Percentiles rank a stretch among this genome's conserved stretches.
These are phyloP conservation scores for Melanostoma scalare DNA, from an alignment of 2,888 invertebrate genomes.

Conservation along the genomic window DNA sequence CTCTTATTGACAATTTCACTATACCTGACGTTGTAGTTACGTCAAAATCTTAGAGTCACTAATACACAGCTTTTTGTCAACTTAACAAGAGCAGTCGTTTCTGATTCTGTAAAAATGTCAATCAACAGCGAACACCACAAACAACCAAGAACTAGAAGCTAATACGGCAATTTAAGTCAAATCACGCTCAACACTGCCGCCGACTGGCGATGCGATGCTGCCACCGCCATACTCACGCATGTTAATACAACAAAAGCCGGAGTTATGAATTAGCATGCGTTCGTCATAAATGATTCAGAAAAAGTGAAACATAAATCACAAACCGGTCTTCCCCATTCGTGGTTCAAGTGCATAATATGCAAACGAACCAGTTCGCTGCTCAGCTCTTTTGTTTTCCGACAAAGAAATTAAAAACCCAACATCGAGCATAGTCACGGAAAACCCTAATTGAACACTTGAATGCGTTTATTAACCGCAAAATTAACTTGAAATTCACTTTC, in stretches of 20 bases:
- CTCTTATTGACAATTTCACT: too few species aligned
- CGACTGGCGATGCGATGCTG: too few species aligned
- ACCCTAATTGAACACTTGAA: not conserved
- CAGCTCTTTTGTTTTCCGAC: constrained; percentile 26
- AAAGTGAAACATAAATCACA: not conserved
- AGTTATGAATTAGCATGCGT: constrained; percentile 1
- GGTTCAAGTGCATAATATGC: not conserved
- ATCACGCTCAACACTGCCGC: too few species aligned
- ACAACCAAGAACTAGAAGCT: too few species aligned
- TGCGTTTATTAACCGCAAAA: not conserved
- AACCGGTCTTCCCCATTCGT: not conserved
- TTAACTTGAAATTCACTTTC: constrained; percentile 8
- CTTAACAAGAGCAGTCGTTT: too few species aligned
- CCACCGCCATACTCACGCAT: too few species aligned
- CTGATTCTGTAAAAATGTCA: too few species aligned
- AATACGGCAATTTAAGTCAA: too few species aligned
- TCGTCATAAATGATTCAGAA: not conserved
- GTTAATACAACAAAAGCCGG: not conserved
- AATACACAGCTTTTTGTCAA: too few species aligned
- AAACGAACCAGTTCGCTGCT: not conserved
- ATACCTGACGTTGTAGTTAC: too few species aligned
- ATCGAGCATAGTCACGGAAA: not conserved
- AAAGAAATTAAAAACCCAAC: not conserved
- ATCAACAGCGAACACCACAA: too few species aligned
- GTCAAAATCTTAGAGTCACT: too few species aligned